Evolutionary conservation across 2,797 vertebrate species (phyloP), one percentile per base, ranked within the genome.

Genomic region (Australoheros facetus): DNA sequence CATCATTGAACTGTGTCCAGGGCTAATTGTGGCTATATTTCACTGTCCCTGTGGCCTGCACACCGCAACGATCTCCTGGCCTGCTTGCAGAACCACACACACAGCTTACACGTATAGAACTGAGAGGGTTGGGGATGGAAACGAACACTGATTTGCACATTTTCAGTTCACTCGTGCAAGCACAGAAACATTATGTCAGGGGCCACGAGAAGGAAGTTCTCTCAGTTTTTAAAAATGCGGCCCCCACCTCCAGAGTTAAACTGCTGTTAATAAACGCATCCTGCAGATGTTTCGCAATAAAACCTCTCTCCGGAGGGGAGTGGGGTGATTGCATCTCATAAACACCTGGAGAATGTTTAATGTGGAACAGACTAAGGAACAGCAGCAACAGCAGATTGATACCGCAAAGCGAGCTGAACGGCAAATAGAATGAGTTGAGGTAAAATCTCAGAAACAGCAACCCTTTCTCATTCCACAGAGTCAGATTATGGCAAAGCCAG

Each of bases 1-100:
- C 97, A 97, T 97, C 97, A 97, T 97, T 97, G 97, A 97, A 97
- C 97, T 97, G 96, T 97, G 97, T 97, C 97, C 94, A 87, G 95
- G 96, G 96, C 97, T 98, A 98, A 98, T 98, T 98, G 97, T 97
- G 95, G 96, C 97, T 95, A 98, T 98, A 97, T 97, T 97, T 98
- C 97, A 98, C 96, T 98, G 97, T 98, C 97, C 96, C 91, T 82
- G 93, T 95, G 95, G 94, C 87, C 94, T 90, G 91, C 86, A 75
- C 91, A 83, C 87, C 73, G 92, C 92, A 95, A 95, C 93, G 94
- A 95, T 95, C 95, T 87, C 78, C 88, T 86, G 93, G 90, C 86
- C 92, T 88, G 92, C 91, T 34, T 90, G 82, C 79, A 90, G 66
- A 86, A 74, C 53, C 70, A 16, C 85, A 80, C 70, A 16, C 85